phyloP scores from a whole-genome alignment of 2,797 vertebrate genomes.

The Sparus aurata region DNA sequence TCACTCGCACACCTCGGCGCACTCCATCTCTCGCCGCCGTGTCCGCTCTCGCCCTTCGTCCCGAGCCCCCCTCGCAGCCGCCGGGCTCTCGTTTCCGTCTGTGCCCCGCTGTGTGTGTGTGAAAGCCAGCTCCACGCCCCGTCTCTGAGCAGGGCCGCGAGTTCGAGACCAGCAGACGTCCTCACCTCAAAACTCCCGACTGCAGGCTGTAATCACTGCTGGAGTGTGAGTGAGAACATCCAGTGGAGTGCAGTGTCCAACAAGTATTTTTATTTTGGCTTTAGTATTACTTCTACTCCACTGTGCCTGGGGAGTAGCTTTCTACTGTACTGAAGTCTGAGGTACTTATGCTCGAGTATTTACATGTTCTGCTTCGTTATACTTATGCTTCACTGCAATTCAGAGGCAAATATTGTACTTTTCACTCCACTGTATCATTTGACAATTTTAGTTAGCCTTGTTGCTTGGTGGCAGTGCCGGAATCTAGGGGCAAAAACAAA shows the following conservation, averaged over 20 bases:
- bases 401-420: background rate
- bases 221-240: no score
- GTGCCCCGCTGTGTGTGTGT: background rate
- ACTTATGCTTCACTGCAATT: no score
- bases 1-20: slow-evolving; percentile 20
- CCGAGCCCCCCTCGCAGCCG: no score
- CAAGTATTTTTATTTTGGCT: no score
- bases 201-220: background rate
- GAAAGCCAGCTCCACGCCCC: slow-evolving; percentile 65
- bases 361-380: background rate
- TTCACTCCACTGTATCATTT: background rate
- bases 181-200: background rate
- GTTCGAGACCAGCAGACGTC: background rate
- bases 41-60: background rate
- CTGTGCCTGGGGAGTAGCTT: no score
- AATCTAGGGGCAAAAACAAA: no score
- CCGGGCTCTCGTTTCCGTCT: slow-evolving; percentile 40
- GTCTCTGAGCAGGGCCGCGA: background rate
- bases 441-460: no score
- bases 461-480: no score
- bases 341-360: no score
- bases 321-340: no score
- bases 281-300: no score
- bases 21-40: background rate
- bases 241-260: no score